These are phyloP conservation scores for Perca schrenkii DNA, from an alignment of 2,113 vertebrate genomes.

Conservation along the genomic window DNA sequence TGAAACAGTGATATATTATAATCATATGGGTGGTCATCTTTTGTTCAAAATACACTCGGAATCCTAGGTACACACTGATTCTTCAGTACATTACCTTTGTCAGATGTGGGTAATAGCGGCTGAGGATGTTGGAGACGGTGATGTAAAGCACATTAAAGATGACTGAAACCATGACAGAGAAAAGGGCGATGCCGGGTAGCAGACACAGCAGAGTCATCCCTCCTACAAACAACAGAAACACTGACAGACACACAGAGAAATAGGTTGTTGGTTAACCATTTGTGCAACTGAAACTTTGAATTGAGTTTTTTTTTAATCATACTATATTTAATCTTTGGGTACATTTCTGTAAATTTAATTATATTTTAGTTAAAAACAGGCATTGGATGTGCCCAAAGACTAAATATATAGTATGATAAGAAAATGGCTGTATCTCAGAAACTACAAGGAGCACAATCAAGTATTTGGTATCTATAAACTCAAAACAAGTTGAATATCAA, in stretches of 20 bases:
- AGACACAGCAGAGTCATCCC: slow-evolving; percentile 86
- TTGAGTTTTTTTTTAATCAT: too few species aligned
- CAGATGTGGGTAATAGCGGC: slow-evolving; percentile 77
- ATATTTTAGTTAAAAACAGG: too few species aligned
- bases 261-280: background rate
- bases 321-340: too few species aligned
- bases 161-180: slow-evolving; percentile 84
- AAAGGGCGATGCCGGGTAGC: slow-evolving; percentile 85
- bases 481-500: too few species aligned
- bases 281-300: too few species aligned
- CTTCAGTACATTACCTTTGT: slow-evolving; percentile 52
- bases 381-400: too few species aligned
- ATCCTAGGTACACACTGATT: background rate
- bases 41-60: background rate
- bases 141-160: slow-evolving; percentile 78
- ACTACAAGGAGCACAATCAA: too few species aligned
- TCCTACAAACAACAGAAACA: slow-evolving; percentile 84
- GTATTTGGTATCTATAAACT: too few species aligned
- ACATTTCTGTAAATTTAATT: too few species aligned
- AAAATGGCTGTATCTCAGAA: too few species aligned
- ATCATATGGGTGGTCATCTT: background rate
- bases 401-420: too few species aligned
- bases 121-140: slow-evolving; percentile 78
- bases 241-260: slow-evolving; percentile 69
- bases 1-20: background rate